phyloP scores from a whole-genome alignment of 2,888 invertebrate species.

The Dorcus parallelipipedus region DNA sequence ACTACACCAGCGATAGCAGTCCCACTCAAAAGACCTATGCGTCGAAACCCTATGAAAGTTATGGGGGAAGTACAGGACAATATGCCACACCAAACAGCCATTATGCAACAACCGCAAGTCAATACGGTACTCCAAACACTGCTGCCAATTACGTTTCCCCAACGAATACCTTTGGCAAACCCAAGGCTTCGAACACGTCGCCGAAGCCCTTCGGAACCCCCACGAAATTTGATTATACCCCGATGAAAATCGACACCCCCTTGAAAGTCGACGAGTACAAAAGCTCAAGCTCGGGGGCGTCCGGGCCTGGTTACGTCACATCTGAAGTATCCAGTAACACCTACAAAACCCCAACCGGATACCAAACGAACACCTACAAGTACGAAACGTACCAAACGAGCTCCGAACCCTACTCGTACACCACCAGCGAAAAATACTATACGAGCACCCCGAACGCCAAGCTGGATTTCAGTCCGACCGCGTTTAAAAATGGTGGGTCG shows the following conservation, averaged over 20 bases:
- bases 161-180: slow-evolving; percentile 22
- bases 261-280: slow-evolving; percentile 14
- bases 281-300: slow-evolving; percentile 2
- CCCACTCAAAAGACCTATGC: slow-evolving; percentile 10
- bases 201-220: background rate
- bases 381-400: slow-evolving; percentile 43
- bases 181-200: slow-evolving; percentile 1
- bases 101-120: background rate
- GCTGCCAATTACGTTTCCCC: slow-evolving; percentile 9
- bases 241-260: slow-evolving; percentile 4
- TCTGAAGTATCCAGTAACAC: slow-evolving; percentile 43
- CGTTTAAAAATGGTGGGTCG: slow-evolving; percentile 32
- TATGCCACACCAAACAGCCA: slow-evolving; percentile 12
- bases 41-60: slow-evolving; percentile 15
- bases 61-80: slow-evolving; percentile 10
- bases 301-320: slow-evolving; percentile 37
- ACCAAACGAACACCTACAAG: slow-evolving; percentile 43
- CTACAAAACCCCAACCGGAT: slow-evolving; percentile 45
- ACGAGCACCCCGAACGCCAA: slow-evolving; percentile 35
- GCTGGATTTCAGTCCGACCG: slow-evolving; percentile 26
- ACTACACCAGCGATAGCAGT: background rate
- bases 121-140: slow-evolving; percentile 2
- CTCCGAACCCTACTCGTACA: slow-evolving; percentile 37
- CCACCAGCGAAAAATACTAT: slow-evolving; percentile 43
- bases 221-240: slow-evolving; percentile 16